Evolutionary conservation across 2,113 vertebrate genomes (phyloP).

Genomic region (Colaptes auratus): DNA sequence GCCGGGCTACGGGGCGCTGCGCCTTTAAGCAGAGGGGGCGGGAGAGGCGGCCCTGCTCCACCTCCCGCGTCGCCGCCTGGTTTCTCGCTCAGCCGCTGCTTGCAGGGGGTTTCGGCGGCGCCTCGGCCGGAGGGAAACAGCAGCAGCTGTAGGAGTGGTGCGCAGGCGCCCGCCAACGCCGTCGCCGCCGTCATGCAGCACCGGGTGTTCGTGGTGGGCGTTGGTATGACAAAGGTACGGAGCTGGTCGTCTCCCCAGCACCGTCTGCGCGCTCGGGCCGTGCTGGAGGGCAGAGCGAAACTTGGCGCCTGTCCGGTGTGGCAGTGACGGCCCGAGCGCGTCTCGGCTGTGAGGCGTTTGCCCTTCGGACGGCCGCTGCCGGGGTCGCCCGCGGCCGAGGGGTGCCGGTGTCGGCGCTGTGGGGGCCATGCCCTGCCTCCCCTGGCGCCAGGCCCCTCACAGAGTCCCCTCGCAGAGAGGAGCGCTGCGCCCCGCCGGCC

Average conservation of each 20-base stretch:
- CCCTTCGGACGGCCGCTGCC: fast-evolving
- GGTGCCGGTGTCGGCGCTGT: neutral
- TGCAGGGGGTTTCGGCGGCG: neutral
- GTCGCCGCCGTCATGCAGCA: neutral
- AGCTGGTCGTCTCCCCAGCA: neutral
- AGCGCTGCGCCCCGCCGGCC: neutral
- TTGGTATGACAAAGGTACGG: slow-evolving; percentile 95
- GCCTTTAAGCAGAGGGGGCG: neutral
- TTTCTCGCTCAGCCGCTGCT: neutral
- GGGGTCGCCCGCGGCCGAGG: neutral
- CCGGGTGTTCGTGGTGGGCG: slow-evolving; percentile 91
- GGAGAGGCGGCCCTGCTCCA: too few species aligned
- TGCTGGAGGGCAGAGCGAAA: too few species aligned
- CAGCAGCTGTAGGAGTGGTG: too few species aligned
- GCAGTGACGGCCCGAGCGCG: neutral
- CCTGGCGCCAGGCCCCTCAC: neutral
- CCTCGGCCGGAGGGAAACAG: neutral
- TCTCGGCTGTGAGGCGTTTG: neutral
- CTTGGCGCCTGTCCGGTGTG: neutral
- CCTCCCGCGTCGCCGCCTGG: neutral
- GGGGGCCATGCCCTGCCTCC: neutral
- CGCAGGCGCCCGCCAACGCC: fast-evolving
- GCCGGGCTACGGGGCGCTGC: neutral
- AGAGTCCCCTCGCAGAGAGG: fast-evolving
- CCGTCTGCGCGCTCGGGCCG: neutral